A percentile compares a stretch with the other conserved stretches of the same genome.
These are phyloP conservation scores for Cichladusa arquata DNA, from an alignment of 2,113 vertebrate genomes.

Conservation along the genomic window DNA sequence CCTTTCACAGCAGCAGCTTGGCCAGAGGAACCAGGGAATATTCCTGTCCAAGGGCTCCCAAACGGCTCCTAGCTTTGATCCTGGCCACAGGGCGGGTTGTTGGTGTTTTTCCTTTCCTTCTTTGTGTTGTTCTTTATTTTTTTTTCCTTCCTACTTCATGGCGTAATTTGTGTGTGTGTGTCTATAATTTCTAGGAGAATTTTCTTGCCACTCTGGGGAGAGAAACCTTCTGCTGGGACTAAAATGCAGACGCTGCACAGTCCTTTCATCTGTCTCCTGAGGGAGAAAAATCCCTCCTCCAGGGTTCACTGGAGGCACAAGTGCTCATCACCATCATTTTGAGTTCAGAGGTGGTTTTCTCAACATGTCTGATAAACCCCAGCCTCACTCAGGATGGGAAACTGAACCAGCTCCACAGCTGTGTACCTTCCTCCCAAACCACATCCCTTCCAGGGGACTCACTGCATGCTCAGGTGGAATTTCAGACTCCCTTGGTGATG, in stretches of 20 bases:
- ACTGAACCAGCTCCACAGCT: background rate
- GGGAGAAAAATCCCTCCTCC: background rate
- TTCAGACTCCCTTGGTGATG: background rate
- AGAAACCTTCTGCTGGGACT: background rate
- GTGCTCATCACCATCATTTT: background rate
- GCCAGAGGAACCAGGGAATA: background rate
- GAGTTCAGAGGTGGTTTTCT: background rate
- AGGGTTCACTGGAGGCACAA: background rate
- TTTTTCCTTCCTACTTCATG: background rate
- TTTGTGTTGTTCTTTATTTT: background rate
- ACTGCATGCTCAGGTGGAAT: accelerated
- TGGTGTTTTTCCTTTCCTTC: background rate
- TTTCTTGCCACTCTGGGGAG: background rate
- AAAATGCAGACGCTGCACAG: accelerated
- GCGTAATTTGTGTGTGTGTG: background rate
- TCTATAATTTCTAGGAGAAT: background rate
- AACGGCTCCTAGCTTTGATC: slow-evolving; percentile 35
- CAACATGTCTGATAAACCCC: background rate
- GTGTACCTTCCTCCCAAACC: background rate
- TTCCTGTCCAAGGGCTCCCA: background rate
- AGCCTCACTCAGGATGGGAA: background rate
- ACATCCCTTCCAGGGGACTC: background rate
- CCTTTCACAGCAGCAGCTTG: slow-evolving; percentile 26
- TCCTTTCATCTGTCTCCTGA: background rate
- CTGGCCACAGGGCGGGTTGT: background rate